Conservation (phyloP, 2,797 vertebrate species). For the Smutsia temminckii region DNA sequence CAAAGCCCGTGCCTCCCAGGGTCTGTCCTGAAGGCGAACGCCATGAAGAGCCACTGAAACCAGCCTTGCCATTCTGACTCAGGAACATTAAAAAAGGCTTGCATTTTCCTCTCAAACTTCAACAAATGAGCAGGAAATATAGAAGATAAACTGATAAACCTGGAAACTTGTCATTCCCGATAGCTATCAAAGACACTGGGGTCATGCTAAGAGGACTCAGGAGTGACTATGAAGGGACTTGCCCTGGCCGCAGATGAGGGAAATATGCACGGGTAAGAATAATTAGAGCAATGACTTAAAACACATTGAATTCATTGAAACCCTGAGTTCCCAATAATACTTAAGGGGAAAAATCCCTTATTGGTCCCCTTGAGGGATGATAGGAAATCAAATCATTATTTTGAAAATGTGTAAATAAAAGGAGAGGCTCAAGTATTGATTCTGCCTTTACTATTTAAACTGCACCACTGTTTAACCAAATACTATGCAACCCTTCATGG, state of each 20-base stretch:
- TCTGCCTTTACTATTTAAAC: not conserved
- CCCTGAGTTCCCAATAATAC: not conserved
- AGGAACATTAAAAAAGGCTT: not conserved
- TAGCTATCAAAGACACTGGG: not conserved
- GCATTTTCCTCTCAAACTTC: slow-evolving; percentile 8
- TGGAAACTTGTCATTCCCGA: not conserved
- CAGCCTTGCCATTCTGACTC: not conserved
- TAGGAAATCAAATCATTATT: not conserved
- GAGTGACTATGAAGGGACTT: not conserved
- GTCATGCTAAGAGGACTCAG: not conserved
- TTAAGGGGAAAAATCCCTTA: not conserved
- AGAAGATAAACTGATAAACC: not conserved
- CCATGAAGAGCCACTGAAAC: not conserved
- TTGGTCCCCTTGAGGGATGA: not conserved
- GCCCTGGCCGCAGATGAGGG: not conserved
- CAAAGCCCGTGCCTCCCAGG: not conserved
- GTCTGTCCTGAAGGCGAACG: not conserved
- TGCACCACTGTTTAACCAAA: not conserved
- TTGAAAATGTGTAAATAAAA: slow-evolving; percentile 7
- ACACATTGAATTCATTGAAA: not conserved
- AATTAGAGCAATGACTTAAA: not conserved
- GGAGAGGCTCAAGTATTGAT: not conserved
- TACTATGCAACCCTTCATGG: not conserved
- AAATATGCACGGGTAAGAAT: not conserved
- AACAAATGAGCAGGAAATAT: not conserved